Base-by-base conservation (phyloP, 1,140 invertebrate genomes). In the Drosophila murphyi region DNA sequence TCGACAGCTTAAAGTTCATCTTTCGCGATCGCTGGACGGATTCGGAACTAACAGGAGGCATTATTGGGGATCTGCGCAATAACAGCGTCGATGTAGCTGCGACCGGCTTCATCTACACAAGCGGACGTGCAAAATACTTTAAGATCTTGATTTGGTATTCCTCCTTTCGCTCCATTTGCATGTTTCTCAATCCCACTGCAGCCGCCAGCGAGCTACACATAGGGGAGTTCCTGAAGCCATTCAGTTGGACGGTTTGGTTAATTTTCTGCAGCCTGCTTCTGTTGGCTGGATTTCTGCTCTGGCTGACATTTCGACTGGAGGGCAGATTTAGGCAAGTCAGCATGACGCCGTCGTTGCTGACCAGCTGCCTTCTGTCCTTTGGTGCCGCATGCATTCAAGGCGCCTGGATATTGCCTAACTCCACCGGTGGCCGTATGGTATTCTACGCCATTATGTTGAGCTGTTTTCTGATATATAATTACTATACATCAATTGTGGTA, bases 401-500 rank as follows among this genome's bases (percentile, higher is more conserved):
- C 0, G 83, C 91, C 12, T 86, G 78, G 75, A 50, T 92, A 0
- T 74, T 90, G 8, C 91, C 91, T 0, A 60, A 71, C 20, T 91
- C 90, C 6, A 76, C 76, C 4, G 90, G 91, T n/a, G 91, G 91
- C 1, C 75, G 91, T 6, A 90, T 91, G 67, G 78, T 71, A 4
- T 92, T 91, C 45, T 83, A 82, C 52, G 78, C 82, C 2, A 37
- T 92, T 3, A 89, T 87, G 70, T 31, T 92, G 8, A 78, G 76
- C 5, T 83, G 76, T 0, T 91, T 91, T 34, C 45, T 92, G 0
- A 80, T 92, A 64, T 91, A 92, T 62, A 92, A 92, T 47, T 92
- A 92, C 59, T 92, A 92, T 52, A 92, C 91, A 4, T 92, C 91
- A 2, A 64, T 92, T 43, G 87, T 92, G 48, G 90, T 92, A 0